Evolutionary conservation across 2,888 invertebrate genomes (phyloP).

Genomic region (Stenodema calcarata): DNA sequence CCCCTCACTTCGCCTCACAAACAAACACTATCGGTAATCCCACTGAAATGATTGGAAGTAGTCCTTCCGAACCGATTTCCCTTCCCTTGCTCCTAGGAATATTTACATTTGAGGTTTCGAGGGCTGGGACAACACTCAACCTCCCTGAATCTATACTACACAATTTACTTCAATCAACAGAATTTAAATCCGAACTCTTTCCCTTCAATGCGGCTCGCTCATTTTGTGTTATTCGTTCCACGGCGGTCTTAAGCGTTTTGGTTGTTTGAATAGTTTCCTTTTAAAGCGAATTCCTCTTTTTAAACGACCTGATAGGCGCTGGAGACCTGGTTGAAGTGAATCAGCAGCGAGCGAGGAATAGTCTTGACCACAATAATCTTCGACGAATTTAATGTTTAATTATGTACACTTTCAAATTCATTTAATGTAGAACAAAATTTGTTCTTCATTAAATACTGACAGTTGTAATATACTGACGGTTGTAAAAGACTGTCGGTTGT

Average conservation of each 20-base stretch:
- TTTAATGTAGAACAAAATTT: too few species aligned
- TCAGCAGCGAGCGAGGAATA: too few species aligned
- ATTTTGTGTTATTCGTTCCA: background rate
- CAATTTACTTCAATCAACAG: conserved; percentile 42
- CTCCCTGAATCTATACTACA: conserved; percentile 2
- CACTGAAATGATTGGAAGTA: conserved; percentile 8
- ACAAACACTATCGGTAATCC: conserved; percentile 1
- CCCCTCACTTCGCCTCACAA: background rate
- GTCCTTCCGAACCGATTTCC: background rate
- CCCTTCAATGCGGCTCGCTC: background rate
- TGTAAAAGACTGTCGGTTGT: too few species aligned
- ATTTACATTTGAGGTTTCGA: conserved; percentile 41
- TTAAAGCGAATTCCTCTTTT: background rate
- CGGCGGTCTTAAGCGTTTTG: background rate
- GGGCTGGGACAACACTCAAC: conserved; percentile 37
- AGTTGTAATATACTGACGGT: too few species aligned
- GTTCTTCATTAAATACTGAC: too few species aligned
- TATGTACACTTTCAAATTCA: too few species aligned
- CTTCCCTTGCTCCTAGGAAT: background rate
- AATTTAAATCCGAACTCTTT: conserved; percentile 31
- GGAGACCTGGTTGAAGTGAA: too few species aligned
- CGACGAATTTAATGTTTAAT: too few species aligned
- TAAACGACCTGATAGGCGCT: too few species aligned
- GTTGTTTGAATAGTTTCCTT: conserved; percentile 11
- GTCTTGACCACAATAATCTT: too few species aligned